Base-by-base conservation (phyloP, 2,113 vertebrate species). In the Hippocampus barbouri region DNA sequence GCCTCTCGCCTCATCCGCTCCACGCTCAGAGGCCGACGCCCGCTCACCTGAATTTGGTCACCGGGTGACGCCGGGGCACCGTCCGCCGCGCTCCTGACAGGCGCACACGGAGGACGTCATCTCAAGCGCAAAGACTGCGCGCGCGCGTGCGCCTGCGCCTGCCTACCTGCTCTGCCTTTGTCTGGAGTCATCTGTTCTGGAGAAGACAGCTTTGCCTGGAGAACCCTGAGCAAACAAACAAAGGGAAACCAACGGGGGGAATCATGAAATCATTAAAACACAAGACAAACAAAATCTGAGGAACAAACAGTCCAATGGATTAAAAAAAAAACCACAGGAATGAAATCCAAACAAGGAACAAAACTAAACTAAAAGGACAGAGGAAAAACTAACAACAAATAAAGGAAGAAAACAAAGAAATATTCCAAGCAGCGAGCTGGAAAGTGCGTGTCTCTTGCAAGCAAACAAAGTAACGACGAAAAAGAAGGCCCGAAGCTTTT, bases 1-100 rank as follows among this genome's bases (percentile, higher is more conserved):
- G 96, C 96, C 83, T 98, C 96, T 73, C 92, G 92, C 3, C 97
- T 92, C n/a, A 95, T 85, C 3, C 90, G 91, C 88, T 99, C 97
- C 21, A 96, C 72, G 1, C 34, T 4, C n/a, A 10, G 2, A 5
- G 15, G 27, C 5, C 5, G 25, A 51, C n/a, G 27, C 20, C 5
- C 7, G 12, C 66, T 53, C 43, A 69, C 92, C 92, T 92, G 92
- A 43, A 54, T 82, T 0, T 89, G 87, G 23, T 74, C 25, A 43
- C 70, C n/a, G 8, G 89, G 72, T 16, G 88, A 74, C 0, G 76
- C 79, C 2, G 82, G 43, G 11, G 72, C 70, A 0, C 75, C 80
- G 25, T 93, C 91, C 0, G 79, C 75, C n/a, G 77, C 79, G 69
- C 67, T 86, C 71, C 91, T 92, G 47, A 38, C 53, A 40, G 38